Conservation (phyloP, 2,113 vertebrate genomes). For the Nesoenas mayeri region DNA sequence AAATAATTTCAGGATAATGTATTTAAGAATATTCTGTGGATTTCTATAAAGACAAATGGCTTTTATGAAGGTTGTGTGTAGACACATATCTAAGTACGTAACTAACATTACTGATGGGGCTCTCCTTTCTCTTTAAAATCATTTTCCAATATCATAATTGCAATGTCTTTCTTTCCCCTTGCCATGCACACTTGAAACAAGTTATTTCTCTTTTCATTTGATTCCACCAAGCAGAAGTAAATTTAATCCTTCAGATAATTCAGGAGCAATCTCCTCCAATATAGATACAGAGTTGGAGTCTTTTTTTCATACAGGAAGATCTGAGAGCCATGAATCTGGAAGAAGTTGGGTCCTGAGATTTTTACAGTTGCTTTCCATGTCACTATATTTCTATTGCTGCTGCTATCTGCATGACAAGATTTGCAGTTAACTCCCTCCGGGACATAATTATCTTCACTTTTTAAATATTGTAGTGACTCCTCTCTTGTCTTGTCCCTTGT, state of each 20-base stretch:
- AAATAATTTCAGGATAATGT: neutral
- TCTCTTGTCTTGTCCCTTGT: neutral
- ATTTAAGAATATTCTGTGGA: neutral
- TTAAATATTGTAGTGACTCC: neutral
- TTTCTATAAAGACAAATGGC: neutral
- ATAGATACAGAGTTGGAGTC: rapidly evolving
- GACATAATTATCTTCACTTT: neutral
- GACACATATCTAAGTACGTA: neutral
- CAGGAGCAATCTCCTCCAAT: neutral
- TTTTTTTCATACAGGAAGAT: neutral
- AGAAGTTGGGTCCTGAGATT: neutral
- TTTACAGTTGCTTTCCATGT: neutral
- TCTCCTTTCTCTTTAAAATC: neutral
- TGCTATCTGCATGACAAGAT: neutral
- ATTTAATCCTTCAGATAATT: neutral
- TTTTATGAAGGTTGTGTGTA: neutral
- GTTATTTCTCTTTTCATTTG: neutral
- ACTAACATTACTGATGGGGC: neutral
- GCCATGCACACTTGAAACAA: neutral
- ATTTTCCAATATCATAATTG: neutral
- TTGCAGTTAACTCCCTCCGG: neutral
- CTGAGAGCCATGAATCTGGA: neutral
- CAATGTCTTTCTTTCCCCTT: neutral
- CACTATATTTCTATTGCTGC: neutral
- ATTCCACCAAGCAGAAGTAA: neutral